phyloP scores from a whole-genome alignment of 2,113 vertebrate genomes.

The Silurus asotus region DNA sequence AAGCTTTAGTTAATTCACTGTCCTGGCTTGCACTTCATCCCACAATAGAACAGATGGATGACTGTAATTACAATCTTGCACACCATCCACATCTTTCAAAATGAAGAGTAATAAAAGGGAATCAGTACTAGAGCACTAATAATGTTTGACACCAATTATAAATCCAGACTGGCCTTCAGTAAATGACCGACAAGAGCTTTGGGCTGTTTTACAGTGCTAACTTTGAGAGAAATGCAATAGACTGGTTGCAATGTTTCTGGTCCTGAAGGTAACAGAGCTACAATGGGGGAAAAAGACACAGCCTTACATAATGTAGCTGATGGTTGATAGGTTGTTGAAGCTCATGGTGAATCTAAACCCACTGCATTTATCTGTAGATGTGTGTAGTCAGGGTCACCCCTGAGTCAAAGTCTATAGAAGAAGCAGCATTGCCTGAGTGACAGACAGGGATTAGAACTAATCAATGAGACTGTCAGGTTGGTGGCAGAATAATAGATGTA shows the following conservation, averaged over 20 bases:
- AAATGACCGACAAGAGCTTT: not conserved
- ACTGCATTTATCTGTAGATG: not conserved
- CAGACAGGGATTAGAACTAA: not conserved
- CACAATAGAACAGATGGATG: constrained; percentile 57
- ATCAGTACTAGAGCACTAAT: constrained; percentile 19
- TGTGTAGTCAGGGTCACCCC: not conserved
- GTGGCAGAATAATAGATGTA: not conserved
- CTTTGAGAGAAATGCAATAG: not conserved
- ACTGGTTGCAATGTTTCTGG: not conserved
- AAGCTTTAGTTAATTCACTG: constrained; percentile 51
- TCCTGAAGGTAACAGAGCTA: not conserved
- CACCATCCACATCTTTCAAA: constrained; percentile 29
- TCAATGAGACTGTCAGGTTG: not conserved
- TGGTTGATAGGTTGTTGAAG: not conserved
- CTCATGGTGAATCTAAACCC: not conserved
- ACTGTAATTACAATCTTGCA: constrained; percentile 52
- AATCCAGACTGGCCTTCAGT: not conserved
- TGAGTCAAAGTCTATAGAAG: not conserved
- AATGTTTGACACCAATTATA: constrained; percentile 16
- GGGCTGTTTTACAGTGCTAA: not conserved
- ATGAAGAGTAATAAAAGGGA: constrained; percentile 42
- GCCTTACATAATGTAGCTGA: not conserved
- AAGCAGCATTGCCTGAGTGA: not conserved
- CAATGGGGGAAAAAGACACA: not conserved
- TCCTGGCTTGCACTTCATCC: constrained; percentile 41